phyloP scores from a whole-genome alignment of 2,888 invertebrate species.

The Ochropleura plecta region DNA sequence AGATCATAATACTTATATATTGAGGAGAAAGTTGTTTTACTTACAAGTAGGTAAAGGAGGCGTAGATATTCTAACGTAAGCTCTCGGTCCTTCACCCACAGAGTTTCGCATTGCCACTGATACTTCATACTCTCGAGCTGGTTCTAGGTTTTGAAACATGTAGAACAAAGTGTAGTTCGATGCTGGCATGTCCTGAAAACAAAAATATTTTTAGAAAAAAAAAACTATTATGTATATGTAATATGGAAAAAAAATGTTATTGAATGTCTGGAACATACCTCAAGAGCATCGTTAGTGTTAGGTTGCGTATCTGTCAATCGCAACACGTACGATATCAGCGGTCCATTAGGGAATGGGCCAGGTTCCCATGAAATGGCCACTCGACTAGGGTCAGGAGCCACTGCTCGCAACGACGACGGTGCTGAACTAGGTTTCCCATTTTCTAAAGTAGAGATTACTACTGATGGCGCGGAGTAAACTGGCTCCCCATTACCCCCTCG shows the following conservation, averaged over 20 bases:
- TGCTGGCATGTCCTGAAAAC: slow-evolving; percentile 93
- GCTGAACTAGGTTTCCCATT: slow-evolving; percentile 94
- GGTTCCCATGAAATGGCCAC: slow-evolving; percentile 97
- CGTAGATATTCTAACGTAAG: slow-evolving; percentile 92
- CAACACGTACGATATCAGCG: slow-evolving; percentile 96
- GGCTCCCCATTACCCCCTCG: slow-evolving; percentile 93
- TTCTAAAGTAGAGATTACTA: slow-evolving; percentile 94
- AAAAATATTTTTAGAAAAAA: slow-evolving; percentile 17
- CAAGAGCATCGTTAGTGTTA: slow-evolving; percentile 91
- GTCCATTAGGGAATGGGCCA: slow-evolving; percentile 96
- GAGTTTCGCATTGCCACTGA: slow-evolving; percentile 95
- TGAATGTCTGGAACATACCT: slow-evolving; percentile 86
- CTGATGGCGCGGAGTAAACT: slow-evolving; percentile 94
- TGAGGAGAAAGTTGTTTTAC: slow-evolving; percentile 53
- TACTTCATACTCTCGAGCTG: slow-evolving; percentile 94
- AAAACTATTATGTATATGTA: not conserved
- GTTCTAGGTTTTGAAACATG: slow-evolving; percentile 94
- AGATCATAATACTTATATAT: not conserved
- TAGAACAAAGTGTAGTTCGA: slow-evolving; percentile 93
- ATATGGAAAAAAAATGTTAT: not conserved
- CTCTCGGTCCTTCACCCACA: slow-evolving; percentile 94
- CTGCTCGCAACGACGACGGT: slow-evolving; percentile 93
- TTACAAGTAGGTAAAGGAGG: slow-evolving; percentile 92
- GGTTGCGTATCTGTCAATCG: slow-evolving; percentile 91
- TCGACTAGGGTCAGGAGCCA: slow-evolving; percentile 95